These are phyloP conservation scores for Paraplagusia blochii DNA, from an alignment of 2,113 vertebrate species.

Conservation along the genomic window DNA sequence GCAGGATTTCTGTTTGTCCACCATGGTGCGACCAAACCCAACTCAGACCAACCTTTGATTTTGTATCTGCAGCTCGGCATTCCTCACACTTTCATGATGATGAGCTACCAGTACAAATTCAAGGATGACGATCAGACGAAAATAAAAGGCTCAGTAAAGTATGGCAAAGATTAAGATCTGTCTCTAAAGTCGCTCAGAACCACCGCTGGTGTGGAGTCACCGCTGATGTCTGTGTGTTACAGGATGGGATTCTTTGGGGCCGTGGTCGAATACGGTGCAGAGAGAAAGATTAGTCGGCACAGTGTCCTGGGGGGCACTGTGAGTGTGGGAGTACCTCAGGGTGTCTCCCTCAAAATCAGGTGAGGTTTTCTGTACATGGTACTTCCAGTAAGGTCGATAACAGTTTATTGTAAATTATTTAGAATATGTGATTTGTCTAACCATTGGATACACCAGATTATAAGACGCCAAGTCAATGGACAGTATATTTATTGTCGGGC, in stretches of 20 bases:
- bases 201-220: not conserved
- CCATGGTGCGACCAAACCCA: not conserved
- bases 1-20: slow-evolving; percentile 11
- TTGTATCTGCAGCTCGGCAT: slow-evolving; percentile 86
- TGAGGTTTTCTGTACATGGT: slow-evolving; percentile 62
- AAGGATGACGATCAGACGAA: slow-evolving; percentile 96
- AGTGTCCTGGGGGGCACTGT: slow-evolving; percentile 90
- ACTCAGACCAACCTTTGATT: slow-evolving; percentile 4
- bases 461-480: too few species aligned
- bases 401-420: too few species aligned
- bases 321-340: slow-evolving; percentile 93
- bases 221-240: slow-evolving; percentile 30
- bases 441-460: too few species aligned
- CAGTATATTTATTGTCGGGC: too few species aligned
- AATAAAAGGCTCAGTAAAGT: slow-evolving; percentile 96
- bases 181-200: not conserved
- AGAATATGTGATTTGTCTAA: too few species aligned
- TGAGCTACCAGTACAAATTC: slow-evolving; percentile 99
- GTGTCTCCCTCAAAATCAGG: slow-evolving; percentile 97
- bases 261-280: slow-evolving; percentile 93
- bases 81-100: slow-evolving; percentile 91
- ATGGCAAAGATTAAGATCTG: slow-evolving; percentile 42
- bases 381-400: not conserved
- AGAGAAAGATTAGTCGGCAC: slow-evolving; percentile 97
- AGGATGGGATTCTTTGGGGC: slow-evolving; percentile 97